Base-by-base conservation (phyloP, 2,113 vertebrate genomes). In the Nothoprocta perdicaria region DNA sequence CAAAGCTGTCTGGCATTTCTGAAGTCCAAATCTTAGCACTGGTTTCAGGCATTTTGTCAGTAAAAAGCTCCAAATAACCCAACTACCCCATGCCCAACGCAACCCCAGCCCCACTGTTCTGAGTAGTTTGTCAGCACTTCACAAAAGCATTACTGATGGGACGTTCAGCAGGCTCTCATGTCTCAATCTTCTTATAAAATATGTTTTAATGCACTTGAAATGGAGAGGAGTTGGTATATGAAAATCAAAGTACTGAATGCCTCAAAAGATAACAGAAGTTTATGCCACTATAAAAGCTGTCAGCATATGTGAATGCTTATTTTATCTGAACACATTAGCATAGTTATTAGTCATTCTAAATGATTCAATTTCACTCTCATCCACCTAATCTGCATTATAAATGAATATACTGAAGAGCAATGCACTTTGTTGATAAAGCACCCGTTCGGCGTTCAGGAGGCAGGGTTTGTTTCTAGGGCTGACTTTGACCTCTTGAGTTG, bases 321-420 rank as follows among this genome's bases (percentile, higher is more conserved):
- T 94, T 95, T 92, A 94, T 96, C 93, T 91, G 82, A 93, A 89
- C 67, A 93, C 76, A 95, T 95, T 94, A 96, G 94, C 94, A 96
- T 95, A 95, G 92, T 95, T 95, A 95, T 96, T 95, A 95, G 86
- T 95, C 73, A 94, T 90, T 91, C 61, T 68, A 80, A 95, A 90
- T 72, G 80, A 95, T 92, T 80, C 91, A 57, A 88, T 86, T 91
- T 95, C 79, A 53, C 40, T 94, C 86, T 92, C 69, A 88, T 93
- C 68, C 62, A 86, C 88, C 88, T 86, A 94, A 96, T 95, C 88
- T 95, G 69, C 86, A 95, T 95, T 88, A 95, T 91, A 91, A 90
- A 95, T 90, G 76, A 95, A 95, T 81, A 86, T 75, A 84, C 85
- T 86, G 60, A 91, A 89, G 57, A 96, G 76, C 43, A 91, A 68